phyloP scores from a whole-genome alignment of 2,888 invertebrate genomes.

The Cactoblastis cactorum region DNA sequence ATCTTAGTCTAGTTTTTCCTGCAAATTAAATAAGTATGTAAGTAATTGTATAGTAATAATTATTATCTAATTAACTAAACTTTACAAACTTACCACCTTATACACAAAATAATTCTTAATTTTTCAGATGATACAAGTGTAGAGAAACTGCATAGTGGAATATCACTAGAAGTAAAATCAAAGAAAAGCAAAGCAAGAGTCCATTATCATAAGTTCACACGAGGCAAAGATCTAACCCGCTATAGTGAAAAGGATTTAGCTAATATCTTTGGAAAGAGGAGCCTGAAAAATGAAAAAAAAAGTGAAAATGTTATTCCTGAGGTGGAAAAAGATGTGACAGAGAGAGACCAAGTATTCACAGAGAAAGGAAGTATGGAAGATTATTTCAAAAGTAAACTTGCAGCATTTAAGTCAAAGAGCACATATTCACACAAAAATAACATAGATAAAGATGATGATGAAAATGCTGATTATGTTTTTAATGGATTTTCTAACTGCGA shows the following conservation, averaged over 20 bases:
- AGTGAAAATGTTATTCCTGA: conserved; percentile 30
- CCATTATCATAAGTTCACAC: conserved; percentile 94
- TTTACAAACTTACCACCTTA: no score
- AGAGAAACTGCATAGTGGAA: conserved; percentile 65
- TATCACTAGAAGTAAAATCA: conserved; percentile 89
- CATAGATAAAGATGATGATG: conserved; percentile 33
- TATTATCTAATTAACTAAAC: no score
- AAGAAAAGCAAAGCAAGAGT: conserved; percentile 88
- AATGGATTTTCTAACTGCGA: conserved; percentile 50
- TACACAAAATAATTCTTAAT: neutral
- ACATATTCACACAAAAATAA: conserved; percentile 30
- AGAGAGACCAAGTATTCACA: conserved; percentile 57
- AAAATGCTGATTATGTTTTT: conserved; percentile 47
- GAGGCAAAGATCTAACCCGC: conserved; percentile 90
- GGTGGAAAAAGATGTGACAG: conserved; percentile 32
- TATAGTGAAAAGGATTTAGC: conserved; percentile 92
- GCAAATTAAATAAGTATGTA: no score
- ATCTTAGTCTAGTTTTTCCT: no score
- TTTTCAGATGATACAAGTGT: conserved; percentile 48
- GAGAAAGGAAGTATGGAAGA: conserved; percentile 84
- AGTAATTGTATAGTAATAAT: no score
- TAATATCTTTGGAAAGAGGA: conserved; percentile 88
- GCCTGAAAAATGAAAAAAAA: conserved; percentile 52
- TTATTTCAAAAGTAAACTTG: conserved; percentile 85
- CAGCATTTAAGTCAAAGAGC: conserved; percentile 69